Conservation (phyloP, 2,113 vertebrate genomes). For the human (Homo sapiens) region DNA sequence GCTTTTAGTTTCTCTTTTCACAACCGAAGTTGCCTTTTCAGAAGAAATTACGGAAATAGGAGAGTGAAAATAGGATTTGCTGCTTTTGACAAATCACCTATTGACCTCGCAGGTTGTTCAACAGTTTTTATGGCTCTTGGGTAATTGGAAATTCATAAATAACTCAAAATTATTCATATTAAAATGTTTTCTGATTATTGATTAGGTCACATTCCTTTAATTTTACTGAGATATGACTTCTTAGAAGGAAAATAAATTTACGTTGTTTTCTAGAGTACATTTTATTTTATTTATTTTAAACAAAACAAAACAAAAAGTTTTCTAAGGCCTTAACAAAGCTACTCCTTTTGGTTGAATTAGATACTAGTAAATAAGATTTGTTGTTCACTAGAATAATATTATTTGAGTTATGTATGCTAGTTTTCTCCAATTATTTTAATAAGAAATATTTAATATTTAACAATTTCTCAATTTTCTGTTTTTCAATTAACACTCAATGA, state of each 20-base stretch:
- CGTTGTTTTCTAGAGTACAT: background rate
- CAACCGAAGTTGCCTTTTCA: background rate
- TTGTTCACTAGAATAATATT: constrained; percentile 67
- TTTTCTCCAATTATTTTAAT: constrained; percentile 69
- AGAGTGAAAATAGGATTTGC: background rate
- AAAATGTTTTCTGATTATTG: background rate
- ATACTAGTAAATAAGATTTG: constrained; percentile 66
- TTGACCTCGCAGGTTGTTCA: background rate
- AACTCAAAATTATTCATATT: background rate
- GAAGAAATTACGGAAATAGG: constrained; percentile 11
- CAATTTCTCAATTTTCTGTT: constrained; percentile 67
- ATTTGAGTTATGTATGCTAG: constrained; percentile 47
- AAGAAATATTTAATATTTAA: constrained; percentile 71
- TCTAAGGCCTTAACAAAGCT: background rate
- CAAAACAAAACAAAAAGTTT: background rate
- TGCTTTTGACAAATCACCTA: background rate
- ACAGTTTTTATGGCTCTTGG: background rate
- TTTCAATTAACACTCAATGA: constrained; percentile 37
- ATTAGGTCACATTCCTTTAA: background rate
- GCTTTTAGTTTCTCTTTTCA: background rate
- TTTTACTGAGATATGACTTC: background rate
- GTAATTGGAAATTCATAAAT: background rate
- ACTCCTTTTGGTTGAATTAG: constrained; percentile 68
- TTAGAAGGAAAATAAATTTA: background rate
- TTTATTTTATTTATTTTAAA: constrained; percentile 14